phyloP scores from a whole-genome alignment of 2,797 vertebrate genomes.

The Sitta carolinensis region DNA sequence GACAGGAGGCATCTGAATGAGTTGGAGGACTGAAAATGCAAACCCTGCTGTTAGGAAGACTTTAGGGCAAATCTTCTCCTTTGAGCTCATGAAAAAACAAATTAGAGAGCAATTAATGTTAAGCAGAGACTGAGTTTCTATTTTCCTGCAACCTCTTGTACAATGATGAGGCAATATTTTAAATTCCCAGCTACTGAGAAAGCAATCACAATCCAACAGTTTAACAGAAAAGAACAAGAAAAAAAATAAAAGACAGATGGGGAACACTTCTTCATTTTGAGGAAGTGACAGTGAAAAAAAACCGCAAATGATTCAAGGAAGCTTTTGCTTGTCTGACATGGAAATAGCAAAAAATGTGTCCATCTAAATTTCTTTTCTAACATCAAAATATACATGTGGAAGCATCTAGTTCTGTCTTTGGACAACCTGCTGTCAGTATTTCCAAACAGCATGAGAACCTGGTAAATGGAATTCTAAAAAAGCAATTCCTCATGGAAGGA shows the following conservation, averaged over 20 bases:
- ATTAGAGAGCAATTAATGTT: neutral
- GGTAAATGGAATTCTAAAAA: neutral
- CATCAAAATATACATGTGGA: neutral
- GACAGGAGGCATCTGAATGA: neutral
- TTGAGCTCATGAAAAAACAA: neutral
- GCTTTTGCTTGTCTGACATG: neutral
- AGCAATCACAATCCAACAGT: neutral
- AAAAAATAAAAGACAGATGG: neutral
- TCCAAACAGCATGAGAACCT: neutral
- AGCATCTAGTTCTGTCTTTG: neutral
- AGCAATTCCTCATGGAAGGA: neutral
- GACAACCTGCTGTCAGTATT: neutral
- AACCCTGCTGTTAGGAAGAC: neutral
- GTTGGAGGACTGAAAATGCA: neutral
- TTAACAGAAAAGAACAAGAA: neutral
- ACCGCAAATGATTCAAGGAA: neutral
- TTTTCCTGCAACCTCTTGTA: neutral
- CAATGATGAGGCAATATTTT: neutral
- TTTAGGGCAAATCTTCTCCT: neutral
- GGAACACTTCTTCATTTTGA: neutral
- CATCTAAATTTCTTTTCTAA: neutral
- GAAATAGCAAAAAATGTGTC: neutral
- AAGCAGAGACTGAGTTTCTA: neutral
- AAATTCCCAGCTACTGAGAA: neutral
- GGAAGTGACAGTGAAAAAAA: neutral